Evolutionary conservation across 1,140 invertebrate species (phyloP).

Genomic region (Trachelipus rathkii): DNA sequence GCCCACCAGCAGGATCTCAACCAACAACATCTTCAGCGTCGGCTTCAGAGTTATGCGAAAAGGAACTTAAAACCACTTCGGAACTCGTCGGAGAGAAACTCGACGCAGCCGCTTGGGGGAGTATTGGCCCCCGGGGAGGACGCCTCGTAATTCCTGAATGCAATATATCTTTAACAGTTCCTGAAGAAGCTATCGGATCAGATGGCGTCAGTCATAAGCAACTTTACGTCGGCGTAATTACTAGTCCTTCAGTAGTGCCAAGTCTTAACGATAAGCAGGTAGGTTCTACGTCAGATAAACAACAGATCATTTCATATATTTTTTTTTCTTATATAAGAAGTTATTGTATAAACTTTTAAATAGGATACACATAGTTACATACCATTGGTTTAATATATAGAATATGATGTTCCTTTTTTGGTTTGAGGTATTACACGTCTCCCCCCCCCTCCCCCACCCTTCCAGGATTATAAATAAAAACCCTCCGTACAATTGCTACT

Average conservation of each 20-base stretch:
- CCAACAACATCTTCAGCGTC: background rate
- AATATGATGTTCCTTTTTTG: no score
- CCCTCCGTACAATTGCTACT: no score
- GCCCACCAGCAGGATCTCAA: background rate
- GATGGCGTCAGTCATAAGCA: constrained; percentile 1
- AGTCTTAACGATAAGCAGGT: background rate
- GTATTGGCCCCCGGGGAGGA: constrained; percentile 9
- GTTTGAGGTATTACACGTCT: no score
- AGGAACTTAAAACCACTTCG: background rate
- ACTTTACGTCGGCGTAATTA: background rate
- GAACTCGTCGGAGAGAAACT: background rate
- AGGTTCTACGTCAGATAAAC: background rate
- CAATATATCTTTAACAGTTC: constrained; percentile 23
- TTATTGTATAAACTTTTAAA: no score
- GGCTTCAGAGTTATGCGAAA: background rate
- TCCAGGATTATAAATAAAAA: no score
- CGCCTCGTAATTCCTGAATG: constrained; percentile 26
- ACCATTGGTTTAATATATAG: no score
- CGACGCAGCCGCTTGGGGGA: constrained; percentile 18
- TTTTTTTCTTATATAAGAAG: no score
- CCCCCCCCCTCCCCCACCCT: no score
- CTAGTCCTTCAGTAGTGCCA: background rate
- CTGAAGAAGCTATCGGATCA: constrained; percentile 24
- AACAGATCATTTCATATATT: no score
- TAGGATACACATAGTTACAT: no score